A percentile compares a stretch with the other conserved stretches of the same genome.
Conservation (phyloP, 2,888 invertebrate genomes). For the Tigriopus californicus region DNA sequence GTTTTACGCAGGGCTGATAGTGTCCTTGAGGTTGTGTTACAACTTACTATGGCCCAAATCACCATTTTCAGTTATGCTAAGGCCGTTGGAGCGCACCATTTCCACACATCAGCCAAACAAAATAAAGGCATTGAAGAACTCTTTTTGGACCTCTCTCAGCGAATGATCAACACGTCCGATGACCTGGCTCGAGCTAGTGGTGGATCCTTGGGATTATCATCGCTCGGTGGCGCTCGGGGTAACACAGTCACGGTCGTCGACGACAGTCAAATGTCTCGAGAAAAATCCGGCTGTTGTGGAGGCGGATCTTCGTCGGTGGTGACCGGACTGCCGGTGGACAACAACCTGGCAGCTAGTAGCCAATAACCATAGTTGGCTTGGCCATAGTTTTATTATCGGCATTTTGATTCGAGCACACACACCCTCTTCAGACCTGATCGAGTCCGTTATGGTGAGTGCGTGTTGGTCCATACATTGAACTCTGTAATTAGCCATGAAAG, state of each 20-base stretch:
- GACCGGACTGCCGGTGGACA: neutral
- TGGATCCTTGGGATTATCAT: neutral
- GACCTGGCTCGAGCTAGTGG: neutral
- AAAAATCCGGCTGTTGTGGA: neutral
- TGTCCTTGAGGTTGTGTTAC: neutral
- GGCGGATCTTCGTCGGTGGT: neutral
- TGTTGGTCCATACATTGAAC: too few relatives aligned
- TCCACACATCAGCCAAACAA: conserved; percentile 77
- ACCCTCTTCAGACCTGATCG: too few relatives aligned
- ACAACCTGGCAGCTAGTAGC: too few relatives aligned
- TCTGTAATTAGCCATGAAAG: too few relatives aligned
- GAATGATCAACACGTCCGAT: conserved; percentile 40
- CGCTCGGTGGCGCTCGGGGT: neutral
- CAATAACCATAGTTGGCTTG: too few relatives aligned
- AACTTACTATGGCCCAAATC: neutral
- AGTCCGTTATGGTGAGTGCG: too few relatives aligned
- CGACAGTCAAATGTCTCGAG: neutral
- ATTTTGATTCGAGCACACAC: too few relatives aligned
- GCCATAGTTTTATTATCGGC: too few relatives aligned
- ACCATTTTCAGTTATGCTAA: conserved; percentile 53
- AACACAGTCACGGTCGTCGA: neutral
- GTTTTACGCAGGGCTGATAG: conserved; percentile 23
- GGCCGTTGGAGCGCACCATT: conserved; percentile 78
- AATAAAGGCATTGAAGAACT: conserved; percentile 80
- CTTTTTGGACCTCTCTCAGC: conserved; percentile 59